Conservation (phyloP, 2,797 vertebrate species). For the Poeciliopsis paucimaculata region DNA sequence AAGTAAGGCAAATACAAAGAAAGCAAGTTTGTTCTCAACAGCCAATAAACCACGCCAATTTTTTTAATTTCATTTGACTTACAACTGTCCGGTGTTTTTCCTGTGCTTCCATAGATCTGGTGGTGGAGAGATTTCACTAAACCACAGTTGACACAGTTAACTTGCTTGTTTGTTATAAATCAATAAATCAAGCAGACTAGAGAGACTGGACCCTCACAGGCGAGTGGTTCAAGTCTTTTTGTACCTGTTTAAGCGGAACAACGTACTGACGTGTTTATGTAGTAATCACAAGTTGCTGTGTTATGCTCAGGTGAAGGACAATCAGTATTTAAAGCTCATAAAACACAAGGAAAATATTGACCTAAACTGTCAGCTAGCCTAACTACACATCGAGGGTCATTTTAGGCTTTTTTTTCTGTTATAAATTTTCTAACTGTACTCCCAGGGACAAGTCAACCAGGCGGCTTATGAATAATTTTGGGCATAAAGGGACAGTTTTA, state of each 20-base stretch:
- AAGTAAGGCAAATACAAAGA: not conserved
- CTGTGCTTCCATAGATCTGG: not conserved
- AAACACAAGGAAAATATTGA: not conserved
- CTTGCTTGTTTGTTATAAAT: not conserved
- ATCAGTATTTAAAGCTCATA: not conserved
- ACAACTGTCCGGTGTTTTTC: not conserved
- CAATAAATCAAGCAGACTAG: not conserved
- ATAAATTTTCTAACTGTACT: not conserved
- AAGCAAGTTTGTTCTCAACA: not conserved
- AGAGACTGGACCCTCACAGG: not conserved
- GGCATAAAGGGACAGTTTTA: too few relatives aligned
- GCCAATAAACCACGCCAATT: not conserved
- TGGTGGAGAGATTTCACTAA: not conserved
- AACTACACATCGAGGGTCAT: not conserved
- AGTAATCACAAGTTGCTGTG: not conserved
- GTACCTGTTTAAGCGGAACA: not conserved
- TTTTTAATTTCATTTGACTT: not conserved
- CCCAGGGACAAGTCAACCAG: not conserved
- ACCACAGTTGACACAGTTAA: too few relatives aligned
- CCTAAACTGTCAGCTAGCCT: not conserved
- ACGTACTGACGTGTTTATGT: not conserved
- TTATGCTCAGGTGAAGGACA: not conserved
- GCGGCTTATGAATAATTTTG: not conserved
- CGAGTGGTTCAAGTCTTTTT: not conserved
- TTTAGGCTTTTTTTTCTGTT: not conserved